phyloP scores from a whole-genome alignment of 1,140 invertebrate species.

The Charaxes varanes region DNA sequence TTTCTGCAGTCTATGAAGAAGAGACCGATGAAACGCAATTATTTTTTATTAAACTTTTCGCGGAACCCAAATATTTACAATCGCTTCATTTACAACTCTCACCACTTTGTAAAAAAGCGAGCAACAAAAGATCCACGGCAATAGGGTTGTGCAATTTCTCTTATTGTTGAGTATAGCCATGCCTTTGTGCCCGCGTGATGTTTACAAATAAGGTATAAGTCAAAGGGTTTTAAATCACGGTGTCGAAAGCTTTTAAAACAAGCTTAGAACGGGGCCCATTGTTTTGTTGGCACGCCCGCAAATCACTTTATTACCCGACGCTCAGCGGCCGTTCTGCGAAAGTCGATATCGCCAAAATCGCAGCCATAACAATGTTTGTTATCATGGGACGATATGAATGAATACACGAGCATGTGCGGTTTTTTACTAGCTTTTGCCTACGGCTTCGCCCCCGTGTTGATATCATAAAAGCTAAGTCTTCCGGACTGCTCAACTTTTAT shows the following conservation, averaged over 20 bases:
- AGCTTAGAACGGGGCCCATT: constrained; percentile 64
- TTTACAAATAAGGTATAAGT: constrained; percentile 68
- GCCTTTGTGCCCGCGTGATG: constrained; percentile 62
- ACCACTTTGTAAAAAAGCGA: constrained; percentile 40
- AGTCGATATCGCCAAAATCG: constrained; percentile 63
- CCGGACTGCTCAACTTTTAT: too few relatives aligned
- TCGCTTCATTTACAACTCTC: constrained; percentile 38
- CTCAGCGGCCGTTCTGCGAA: constrained; percentile 47
- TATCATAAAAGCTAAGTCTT: too few relatives aligned
- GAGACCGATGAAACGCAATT: too few relatives aligned
- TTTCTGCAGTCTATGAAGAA: too few relatives aligned
- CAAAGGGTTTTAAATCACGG: constrained; percentile 73
- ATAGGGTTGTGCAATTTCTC: constrained; percentile 64
- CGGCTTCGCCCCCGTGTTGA: too few relatives aligned
- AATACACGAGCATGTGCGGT: too few relatives aligned
- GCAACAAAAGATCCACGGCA: constrained; percentile 55
- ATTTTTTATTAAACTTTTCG: too few relatives aligned
- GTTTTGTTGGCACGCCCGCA: constrained; percentile 64
- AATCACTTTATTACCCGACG: constrained; percentile 69
- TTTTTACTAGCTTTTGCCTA: too few relatives aligned
- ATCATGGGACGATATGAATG: constrained; percentile 26
- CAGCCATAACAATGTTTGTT: constrained; percentile 63
- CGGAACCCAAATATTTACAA: constrained; percentile 14
- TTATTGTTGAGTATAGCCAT: constrained; percentile 51
- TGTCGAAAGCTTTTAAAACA: constrained; percentile 70